Base-by-base conservation (phyloP, 2,113 vertebrate genomes). In the Melanerpes aurifrons region DNA sequence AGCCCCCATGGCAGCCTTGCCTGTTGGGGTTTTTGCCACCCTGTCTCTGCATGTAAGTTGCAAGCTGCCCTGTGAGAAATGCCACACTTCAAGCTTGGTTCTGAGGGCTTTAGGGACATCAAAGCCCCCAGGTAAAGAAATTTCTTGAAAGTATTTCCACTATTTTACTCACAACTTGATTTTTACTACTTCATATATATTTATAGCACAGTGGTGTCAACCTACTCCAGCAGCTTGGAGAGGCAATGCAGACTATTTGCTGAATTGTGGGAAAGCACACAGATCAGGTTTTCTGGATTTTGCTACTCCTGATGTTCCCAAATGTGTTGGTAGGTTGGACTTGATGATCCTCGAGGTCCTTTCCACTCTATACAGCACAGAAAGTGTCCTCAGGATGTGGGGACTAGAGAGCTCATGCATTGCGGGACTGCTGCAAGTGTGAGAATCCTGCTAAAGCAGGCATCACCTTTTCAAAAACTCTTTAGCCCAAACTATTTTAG, bases 1-100 rank as follows among this genome's bases (percentile, higher is more conserved):
- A 5, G 19, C 50, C 16, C 17, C 21, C 2, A 1, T 1, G 0
- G 25, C 53, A 20, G 45, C 74, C 21, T 24, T 20, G 13, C 19
- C 69, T 10, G 0, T 0, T 5, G 2, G 50, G 63, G 8, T 0
- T 12, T 77, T 40, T 15, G n/a, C 28, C 43, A 3, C 26, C 24
- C 57, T 2, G 1, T 6, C 40, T 35, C 29, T n/a, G 54, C 1
- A 3, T 15, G 86, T 48, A 8, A 57, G 57, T 71, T 58, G 6
- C 73, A 31, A 25, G 80, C 80, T 71, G 77, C 54, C 62, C 73
- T 53, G 21, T 31, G 62, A 71, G 43, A 43, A 84, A 25, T 2
- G 2, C 19, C 73, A 5, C 2, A 0, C 53, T n/a, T 59, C 71
- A 12, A 1, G 37, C 40, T 45, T 62, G 22, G 28, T 31, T 69